Base-by-base conservation (phyloP, 2,797 vertebrate species). In the Sebastes umbrosus region DNA sequence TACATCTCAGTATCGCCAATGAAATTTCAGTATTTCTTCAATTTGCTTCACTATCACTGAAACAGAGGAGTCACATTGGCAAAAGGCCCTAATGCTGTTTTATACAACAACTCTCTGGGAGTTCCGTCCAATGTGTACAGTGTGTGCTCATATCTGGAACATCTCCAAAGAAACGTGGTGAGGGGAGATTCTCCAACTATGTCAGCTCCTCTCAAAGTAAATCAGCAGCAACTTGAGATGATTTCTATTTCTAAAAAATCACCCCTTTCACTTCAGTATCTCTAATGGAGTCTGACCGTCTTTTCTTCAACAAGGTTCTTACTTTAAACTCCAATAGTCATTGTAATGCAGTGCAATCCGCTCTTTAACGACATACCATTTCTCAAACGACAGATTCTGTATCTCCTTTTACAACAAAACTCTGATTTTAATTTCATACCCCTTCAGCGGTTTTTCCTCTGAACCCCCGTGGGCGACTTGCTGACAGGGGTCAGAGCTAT, bases 401-500 rank as follows among this genome's bases (percentile, higher is more conserved):
- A 16, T 62, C 58, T 52, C n/a, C 24, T 76, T 34, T 55, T 7
- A 34, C 3, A 57, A n/a, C 9, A 24, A 24, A 58, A 11, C 0
- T n/a, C 31, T 24, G 36, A 39, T 77, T 77, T 20, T 32, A 66
- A 67, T 73, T 73, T 80, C 16, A 16, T 4, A 12, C 4, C 16
- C 63, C 52, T 69, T 63, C 31, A 66, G 69, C 3, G 1, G 0
- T 59, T 83, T 77, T 24, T 43, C 22, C 16, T 31, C 55, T 69
- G 31, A 68, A 32, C 12, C 34, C 29, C 46, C 10, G 66, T 59
- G 69, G 76, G 74, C 34, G 10, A 76, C 31, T 79, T 3, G 50
- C 66, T 77, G 73, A 81, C 86, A 87, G 73, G 32, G 84, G 87
- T 91, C 90, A 83, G 77, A 68, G 80, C 82, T 73, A 72, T 52